Evolutionary conservation across 1,140 invertebrate species (phyloP), one percentile per base, ranked within the genome.

Genomic region (Apis mellifera): DNA sequence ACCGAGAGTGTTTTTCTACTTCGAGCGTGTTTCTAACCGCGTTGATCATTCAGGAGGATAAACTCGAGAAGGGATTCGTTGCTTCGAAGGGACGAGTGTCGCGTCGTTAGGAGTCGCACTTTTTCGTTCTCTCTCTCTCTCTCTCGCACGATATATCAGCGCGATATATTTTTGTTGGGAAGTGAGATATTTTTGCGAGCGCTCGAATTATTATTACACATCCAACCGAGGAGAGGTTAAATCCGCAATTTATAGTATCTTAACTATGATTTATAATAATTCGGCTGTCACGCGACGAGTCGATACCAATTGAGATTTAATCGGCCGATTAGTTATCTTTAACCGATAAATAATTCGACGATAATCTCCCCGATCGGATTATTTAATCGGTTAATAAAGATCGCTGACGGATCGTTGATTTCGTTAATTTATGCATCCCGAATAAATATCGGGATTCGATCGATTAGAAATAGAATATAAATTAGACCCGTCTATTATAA

Each of bases 281-380:
- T 57, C n/a, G 42, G 8, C 17, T n/a, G 26, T 68, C 54, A 59
- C 26, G 15, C 21, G 15, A 62, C 21, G 26, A 62, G 64, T 71
- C 23, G 57, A 54, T 62, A 64, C 11, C 48, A 21, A 64, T 62
- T 21, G 60, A 54, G 48, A 71, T 60, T 32, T 52, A 62, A 70
- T 68, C 48, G 68, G 17, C 50, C 13, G 76, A 60, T 70, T 19
- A 70, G 26, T 77, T 62, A 32, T 26, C 26, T 66, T 50, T 12
- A n/a, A 13, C 52, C 9, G 1, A 54, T 66, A 64, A 52, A 42
- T 57, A 65, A 32, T 42, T 42, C 17, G n/a, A 50, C n/a, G 17
- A 54, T 65, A 65, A 54, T 50, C 1, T 42, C 17, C 9, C 32
- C 17, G 21, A 26, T 69, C 5, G 52, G 69, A 57, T 78, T 48